Base-by-base conservation (phyloP, 2,888 invertebrate species). In the Aphodius granarius region DNA sequence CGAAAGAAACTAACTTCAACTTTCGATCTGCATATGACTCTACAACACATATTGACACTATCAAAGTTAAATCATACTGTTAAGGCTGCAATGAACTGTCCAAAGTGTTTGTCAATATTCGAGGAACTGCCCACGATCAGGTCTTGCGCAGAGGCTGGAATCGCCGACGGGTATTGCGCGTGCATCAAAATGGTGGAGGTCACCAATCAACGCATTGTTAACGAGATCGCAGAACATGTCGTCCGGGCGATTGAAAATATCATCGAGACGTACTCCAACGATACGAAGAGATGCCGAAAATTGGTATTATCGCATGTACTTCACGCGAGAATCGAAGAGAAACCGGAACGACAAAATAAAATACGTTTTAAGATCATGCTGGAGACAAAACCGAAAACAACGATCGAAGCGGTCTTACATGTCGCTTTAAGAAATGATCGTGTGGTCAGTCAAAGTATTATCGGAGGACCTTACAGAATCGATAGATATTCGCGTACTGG, bases 1-100 rank as follows among this genome's bases (percentile, higher is more conserved):
- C 90, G 91, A 72, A 90, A 91, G 79, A 90, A 92, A 73, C 86
- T 95, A 70, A 91, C 93, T 0, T 94, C 94, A 19, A 95, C 95
- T 0, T 95, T 92, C 81, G 95, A 96, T 83, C 83, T 95, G 2
- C 92, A 94, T 83, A 90, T 93, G 86, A 95, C 95, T 0, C 85
- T 95, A 0, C 88, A 92, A 71, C 91, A 94, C 78, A 87, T 94
- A 65, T 85, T 93, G 3, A 83, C 85, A 5, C 80, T 91, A 71
- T 90, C 91, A 0, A 88, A 88, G 0, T 80, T 84, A 13, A 81
- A 82, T 43, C 81, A 84, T 71, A 78, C 77, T 1, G 23, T 81
- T 1, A 82, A 82, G 63, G 72, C 77, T 6, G 88, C 90, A 72
- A 83, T 86, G 72, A 90, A 89, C n/a, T 94, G 94, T 82, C 88